Base-by-base conservation (phyloP, 2,797 vertebrate species). In the Silurus aristotelis region DNA sequence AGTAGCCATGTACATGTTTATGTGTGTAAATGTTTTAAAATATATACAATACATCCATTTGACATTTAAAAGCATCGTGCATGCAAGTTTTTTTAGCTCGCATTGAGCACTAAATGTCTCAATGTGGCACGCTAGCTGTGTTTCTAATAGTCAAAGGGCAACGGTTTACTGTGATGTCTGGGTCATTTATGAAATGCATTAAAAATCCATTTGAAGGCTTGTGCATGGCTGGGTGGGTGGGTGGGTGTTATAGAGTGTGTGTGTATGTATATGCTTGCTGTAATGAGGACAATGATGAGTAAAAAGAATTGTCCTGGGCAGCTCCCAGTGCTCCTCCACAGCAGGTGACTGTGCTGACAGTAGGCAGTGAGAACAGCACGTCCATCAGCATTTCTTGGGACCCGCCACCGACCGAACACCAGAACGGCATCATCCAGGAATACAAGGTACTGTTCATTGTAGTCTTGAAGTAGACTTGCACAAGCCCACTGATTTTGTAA, bases 301-400 rank as follows among this genome's bases (percentile, higher is more conserved):
- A 76, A 87, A 83, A 73, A 73, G 82, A 75, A n/a, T 80, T 84
- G 46, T 80, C 64, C 82, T 83, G 76, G 76, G 78, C 90, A 99
- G 98, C 98, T 90, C 98, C 98, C 83, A 99, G 98, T 86, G 98
- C 98, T n/a, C 97, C 98, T 81, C 98, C 98, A 58, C 98, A 99
- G 93, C 97, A 98, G 93, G 98, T 99, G 90, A 99, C 98, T 20
- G 97, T 99, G 83, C 93, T 98, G 89, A 98, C 96, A 0, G 97
- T 99, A 82, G 98, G 98, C 91, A 99, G 92, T 92, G 97, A 98
- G 93, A 99, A 99, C 92, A 99, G 97, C 93, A 99, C 98, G 52
- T 99, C 98, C 85, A 99, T 99, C 87, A 99, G 98, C 93, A 96
- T 99, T 93, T 99, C 98, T 87, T 99, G 98, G 98, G 98, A 99